Conservation (phyloP, 2,113 vertebrate species). For the Xenopus borealis region DNA sequence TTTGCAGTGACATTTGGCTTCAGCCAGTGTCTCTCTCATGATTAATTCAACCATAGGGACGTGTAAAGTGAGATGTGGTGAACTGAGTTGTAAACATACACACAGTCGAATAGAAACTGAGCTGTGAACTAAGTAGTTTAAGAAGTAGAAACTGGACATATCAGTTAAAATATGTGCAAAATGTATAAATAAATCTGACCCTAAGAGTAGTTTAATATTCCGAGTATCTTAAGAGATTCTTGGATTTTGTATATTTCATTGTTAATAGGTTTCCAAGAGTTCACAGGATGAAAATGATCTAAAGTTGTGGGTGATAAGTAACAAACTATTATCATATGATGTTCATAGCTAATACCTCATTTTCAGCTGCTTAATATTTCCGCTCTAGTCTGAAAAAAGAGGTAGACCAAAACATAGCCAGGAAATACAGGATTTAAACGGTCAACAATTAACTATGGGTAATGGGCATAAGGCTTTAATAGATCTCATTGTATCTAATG, state of each 20-base stretch:
- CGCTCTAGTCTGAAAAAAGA: too few species aligned
- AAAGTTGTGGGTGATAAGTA: neutral
- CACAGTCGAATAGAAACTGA: slow-evolving; percentile 37
- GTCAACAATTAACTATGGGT: too few species aligned
- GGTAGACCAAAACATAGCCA: too few species aligned
- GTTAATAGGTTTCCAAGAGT: slow-evolving; percentile 37
- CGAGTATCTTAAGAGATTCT: slow-evolving; percentile 33
- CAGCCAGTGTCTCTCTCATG: slow-evolving; percentile 15
- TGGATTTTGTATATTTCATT: slow-evolving; percentile 34
- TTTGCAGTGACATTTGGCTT: slow-evolving; percentile 40
- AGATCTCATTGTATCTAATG: too few species aligned
- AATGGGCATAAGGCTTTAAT: too few species aligned
- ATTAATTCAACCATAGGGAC: slow-evolving; percentile 21
- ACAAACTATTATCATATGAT: slow-evolving; percentile 32
- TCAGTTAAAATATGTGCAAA: slow-evolving; percentile 29
- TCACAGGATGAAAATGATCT: slow-evolving; percentile 8
- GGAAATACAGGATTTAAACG: too few species aligned
- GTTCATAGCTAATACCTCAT: too few species aligned
- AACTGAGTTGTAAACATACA: slow-evolving; percentile 40
- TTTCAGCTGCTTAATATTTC: too few species aligned
- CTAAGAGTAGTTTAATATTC: slow-evolving; percentile 14
- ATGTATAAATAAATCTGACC: slow-evolving; percentile 31
- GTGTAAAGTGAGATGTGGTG: slow-evolving; percentile 26
- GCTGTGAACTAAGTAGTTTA: slow-evolving; percentile 38
- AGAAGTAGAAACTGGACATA: slow-evolving; percentile 36